Conservation (phyloP, 2,797 vertebrate genomes). For the Syngnathus rostellatus region DNA sequence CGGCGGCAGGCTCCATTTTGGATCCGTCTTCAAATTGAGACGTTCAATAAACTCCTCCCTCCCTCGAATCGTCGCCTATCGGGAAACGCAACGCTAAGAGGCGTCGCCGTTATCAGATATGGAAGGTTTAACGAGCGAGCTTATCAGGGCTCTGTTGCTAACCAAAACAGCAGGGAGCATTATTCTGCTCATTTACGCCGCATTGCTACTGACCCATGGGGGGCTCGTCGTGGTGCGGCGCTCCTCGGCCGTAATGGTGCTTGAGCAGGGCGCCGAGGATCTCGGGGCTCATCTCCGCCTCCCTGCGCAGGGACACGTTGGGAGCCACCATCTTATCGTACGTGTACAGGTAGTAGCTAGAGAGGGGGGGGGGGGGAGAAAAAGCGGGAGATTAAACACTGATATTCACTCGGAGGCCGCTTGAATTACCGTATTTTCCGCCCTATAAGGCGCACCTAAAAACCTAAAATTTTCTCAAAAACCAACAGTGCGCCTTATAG, state of each 20-base stretch:
- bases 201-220: conserved; percentile 62
- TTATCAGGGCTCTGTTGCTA: background rate
- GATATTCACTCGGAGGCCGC: background rate
- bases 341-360: conserved; percentile 92
- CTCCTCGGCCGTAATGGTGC: conserved; percentile 65
- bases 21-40: background rate
- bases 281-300: conserved; percentile 63
- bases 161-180: background rate
- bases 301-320: conserved; percentile 80
- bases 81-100: too few relatives aligned
- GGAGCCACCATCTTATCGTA: conserved; percentile 97
- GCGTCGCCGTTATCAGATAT: too few relatives aligned
- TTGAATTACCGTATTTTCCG: too few relatives aligned
- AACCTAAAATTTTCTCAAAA: too few relatives aligned
- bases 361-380: background rate
- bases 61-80: too few relatives aligned
- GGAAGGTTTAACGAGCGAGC: background rate
- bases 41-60: too few relatives aligned
- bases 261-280: conserved; percentile 67
- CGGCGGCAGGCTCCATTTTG: background rate
- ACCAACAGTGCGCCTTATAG: too few relatives aligned
- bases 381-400: conserved; percentile 8
- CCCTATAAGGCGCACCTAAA: too few relatives aligned
- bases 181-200: background rate
- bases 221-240: conserved; percentile 51